These are phyloP conservation scores for Oriolus oriolus DNA, from an alignment of 2,113 vertebrate species.

Conservation along the genomic window DNA sequence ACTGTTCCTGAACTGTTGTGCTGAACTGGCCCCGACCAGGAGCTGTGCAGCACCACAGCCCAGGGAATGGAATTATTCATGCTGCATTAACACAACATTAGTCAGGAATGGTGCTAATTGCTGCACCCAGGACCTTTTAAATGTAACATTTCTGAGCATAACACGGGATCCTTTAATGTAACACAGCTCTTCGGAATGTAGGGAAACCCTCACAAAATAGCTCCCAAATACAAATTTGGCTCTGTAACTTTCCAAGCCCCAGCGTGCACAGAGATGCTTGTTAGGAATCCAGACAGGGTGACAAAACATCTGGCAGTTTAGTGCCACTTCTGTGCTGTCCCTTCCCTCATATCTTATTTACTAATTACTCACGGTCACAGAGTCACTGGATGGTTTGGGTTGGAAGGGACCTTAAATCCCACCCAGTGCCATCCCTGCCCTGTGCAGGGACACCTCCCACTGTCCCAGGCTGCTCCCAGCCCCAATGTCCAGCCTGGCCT, in stretches of 20 bases:
- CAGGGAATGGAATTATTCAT: not conserved
- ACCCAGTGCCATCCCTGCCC: fast-evolving
- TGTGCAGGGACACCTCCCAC: not conserved
- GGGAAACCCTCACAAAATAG: not conserved
- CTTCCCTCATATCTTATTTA: not conserved
- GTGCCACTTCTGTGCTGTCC: not conserved
- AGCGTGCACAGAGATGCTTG: fast-evolving
- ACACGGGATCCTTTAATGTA: not conserved
- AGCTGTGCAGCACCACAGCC: not conserved
- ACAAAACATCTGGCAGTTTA: not conserved
- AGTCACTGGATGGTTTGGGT: not conserved
- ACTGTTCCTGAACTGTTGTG: not conserved
- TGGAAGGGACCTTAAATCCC: not conserved
- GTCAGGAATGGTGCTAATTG: not conserved
- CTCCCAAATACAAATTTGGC: not conserved
- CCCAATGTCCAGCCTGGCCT: not conserved
- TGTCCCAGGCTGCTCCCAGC: not conserved
- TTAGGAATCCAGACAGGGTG: not conserved
- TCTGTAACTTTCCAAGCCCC: not conserved
- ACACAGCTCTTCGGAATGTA: not conserved
- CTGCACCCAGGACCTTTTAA: not conserved
- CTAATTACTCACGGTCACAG: not conserved
- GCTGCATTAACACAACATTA: not conserved
- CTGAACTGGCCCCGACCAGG: not conserved
- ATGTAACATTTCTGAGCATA: fast-evolving